Evolutionary conservation across 2,888 invertebrate species (phyloP), one percentile per base, ranked within the genome.

Genomic region (Octodonta nipae): DNA sequence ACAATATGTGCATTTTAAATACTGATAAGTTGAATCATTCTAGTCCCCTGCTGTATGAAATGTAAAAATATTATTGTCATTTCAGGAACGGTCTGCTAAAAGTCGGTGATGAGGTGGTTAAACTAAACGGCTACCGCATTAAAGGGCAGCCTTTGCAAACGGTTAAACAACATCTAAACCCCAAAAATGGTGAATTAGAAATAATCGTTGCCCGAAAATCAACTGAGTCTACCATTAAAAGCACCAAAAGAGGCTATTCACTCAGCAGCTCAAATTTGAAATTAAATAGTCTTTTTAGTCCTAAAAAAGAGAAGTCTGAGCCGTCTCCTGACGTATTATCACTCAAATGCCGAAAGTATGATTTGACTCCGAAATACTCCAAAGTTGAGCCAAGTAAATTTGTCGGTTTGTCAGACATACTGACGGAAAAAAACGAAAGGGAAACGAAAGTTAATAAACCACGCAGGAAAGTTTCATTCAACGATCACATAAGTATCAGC

Each of bases 41-140:
- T 17, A 17, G 17, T 17, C 6, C 17, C 5, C 17, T 17, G 5
- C 8, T 26, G 8, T 17, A 5, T 15, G 13, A 5, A 12, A 28
- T 13, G 2, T 12, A n/a, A 17, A 5, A 16, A 32, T 12, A 26
- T 28, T 39, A 11, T 46, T 62, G 34, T n/a, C n/a, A n/a, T n/a
- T n/a, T n/a, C 53, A 82, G 84, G 61, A 83, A 86, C 56, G 84
- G 85, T 12, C 71, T 83, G 47, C 68, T 92, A 38, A 70, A 76
- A 49, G 71, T 85, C 36, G 87, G 87, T 8, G 91, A 91, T 61
- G 86, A 89, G 68, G 80, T 91, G 41, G 78, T 89, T 7, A 83
- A 85, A 61, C 82, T 88, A 15, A 89, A 89, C 58, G 87, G 87
- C 6, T 75, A 73, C 51, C 75, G 84, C 41, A 63, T 91, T 36